phyloP scores from a whole-genome alignment of 2,888 invertebrate genomes.

The Machimus rusticus region DNA sequence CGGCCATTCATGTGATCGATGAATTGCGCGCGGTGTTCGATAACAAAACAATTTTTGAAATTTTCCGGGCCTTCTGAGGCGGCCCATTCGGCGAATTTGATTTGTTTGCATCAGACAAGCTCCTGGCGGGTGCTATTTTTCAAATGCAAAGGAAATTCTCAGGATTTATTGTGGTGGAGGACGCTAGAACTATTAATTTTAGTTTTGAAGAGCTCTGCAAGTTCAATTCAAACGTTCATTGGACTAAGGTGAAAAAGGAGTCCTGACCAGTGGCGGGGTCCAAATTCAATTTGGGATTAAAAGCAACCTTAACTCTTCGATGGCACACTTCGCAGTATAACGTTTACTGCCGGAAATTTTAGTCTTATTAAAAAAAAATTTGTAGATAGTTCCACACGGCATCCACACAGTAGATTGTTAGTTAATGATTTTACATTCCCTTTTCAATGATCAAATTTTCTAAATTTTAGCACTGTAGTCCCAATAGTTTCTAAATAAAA shows the following conservation, averaged over 20 bases:
- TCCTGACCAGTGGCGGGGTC: background rate
- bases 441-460: too few relatives aligned
- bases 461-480: too few relatives aligned
- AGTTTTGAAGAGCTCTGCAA: background rate
- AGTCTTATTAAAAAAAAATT: too few relatives aligned
- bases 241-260: background rate
- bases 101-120: slow-evolving; percentile 29
- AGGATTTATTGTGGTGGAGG: background rate
- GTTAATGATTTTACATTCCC: too few relatives aligned
- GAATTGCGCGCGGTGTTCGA: slow-evolving; percentile 7
- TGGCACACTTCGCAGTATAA: too few relatives aligned
- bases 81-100: background rate
- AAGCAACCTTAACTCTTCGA: too few relatives aligned
- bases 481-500: too few relatives aligned
- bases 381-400: too few relatives aligned
- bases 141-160: background rate
- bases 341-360: too few relatives aligned
- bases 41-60: slow-evolving; percentile 27
- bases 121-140: background rate
- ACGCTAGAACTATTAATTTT: background rate
- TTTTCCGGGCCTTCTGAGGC: slow-evolving; percentile 1
- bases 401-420: too few relatives aligned
- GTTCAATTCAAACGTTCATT: background rate
- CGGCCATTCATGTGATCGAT: slow-evolving; percentile 14
- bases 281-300: background rate